phyloP scores from a whole-genome alignment of 2,113 vertebrate species.

The Cinclus mexicanus region DNA sequence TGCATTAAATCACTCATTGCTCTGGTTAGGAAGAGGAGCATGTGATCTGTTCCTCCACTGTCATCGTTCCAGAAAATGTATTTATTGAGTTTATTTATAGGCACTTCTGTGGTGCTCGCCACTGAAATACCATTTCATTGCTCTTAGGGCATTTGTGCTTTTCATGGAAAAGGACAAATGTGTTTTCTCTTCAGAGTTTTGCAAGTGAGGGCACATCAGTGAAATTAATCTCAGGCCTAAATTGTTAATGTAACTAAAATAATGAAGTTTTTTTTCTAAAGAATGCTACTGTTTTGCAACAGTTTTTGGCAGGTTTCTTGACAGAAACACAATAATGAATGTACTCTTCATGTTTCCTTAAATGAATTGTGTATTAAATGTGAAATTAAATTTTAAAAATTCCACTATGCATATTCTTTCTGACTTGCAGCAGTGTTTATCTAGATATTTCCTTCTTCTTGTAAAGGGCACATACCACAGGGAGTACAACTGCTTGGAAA shows the following conservation, averaged over 20 bases:
- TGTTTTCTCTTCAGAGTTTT: background rate
- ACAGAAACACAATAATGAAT: background rate
- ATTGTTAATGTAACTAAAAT: background rate
- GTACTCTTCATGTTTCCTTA: background rate
- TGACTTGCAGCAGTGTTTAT: background rate
- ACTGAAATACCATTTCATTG: background rate
- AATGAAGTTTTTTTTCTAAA: background rate
- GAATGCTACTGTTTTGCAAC: background rate
- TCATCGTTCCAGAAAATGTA: background rate
- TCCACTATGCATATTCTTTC: background rate
- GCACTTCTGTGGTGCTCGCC: background rate
- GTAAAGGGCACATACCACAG: background rate
- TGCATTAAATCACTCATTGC: background rate
- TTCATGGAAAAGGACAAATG: background rate
- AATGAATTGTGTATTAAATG: background rate
- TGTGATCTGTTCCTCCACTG: background rate
- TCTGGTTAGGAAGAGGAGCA: background rate
- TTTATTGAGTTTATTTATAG: conserved; percentile 16
- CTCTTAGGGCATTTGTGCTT: background rate
- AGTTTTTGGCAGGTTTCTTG: background rate
- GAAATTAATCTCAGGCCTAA: background rate
- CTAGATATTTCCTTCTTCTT: background rate
- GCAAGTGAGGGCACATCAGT: background rate
- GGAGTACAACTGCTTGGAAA: background rate
- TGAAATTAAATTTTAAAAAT: background rate